These are phyloP conservation scores for Psittacara wagleri DNA, from an alignment of 2,113 vertebrate genomes.

Conservation along the genomic window DNA sequence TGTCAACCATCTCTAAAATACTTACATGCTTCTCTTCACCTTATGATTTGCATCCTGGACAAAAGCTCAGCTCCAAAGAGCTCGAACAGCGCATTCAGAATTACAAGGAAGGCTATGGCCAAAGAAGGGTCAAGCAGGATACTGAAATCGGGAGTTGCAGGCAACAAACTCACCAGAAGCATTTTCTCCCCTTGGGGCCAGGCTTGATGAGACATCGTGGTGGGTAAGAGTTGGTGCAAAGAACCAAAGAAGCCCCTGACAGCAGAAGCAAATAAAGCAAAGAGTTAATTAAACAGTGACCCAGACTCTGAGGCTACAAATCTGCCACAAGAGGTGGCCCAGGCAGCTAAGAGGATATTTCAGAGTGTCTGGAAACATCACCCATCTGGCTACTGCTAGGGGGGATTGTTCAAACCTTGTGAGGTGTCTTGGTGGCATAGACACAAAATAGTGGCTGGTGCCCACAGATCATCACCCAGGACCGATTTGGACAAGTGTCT, in stretches of 20 bases:
- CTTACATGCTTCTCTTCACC: neutral
- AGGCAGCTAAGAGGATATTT: conserved; percentile 50
- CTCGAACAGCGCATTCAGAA: neutral
- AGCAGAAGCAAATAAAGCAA: neutral
- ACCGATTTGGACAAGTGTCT: neutral
- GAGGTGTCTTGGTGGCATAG: neutral
- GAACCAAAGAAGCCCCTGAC: neutral
- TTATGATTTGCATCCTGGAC: neutral
- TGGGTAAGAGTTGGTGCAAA: neutral
- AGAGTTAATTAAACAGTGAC: conserved; percentile 48
- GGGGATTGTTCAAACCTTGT: neutral
- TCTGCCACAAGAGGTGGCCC: conserved; percentile 34
- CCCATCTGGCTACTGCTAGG: neutral
- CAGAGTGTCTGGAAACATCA: neutral
- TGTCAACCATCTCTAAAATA: neutral
- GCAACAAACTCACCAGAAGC: neutral
- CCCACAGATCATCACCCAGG: neutral
- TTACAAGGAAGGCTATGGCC: neutral
- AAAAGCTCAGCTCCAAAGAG: neutral
- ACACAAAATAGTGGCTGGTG: neutral
- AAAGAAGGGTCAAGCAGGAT: neutral
- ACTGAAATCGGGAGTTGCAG: neutral
- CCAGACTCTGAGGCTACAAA: conserved; percentile 11
- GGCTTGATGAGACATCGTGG: neutral
- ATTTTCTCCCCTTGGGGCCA: neutral